Evolutionary conservation across 2,888 invertebrate species (phyloP), one percentile per base, ranked within the genome.

Genomic region (Idaea straminata): DNA sequence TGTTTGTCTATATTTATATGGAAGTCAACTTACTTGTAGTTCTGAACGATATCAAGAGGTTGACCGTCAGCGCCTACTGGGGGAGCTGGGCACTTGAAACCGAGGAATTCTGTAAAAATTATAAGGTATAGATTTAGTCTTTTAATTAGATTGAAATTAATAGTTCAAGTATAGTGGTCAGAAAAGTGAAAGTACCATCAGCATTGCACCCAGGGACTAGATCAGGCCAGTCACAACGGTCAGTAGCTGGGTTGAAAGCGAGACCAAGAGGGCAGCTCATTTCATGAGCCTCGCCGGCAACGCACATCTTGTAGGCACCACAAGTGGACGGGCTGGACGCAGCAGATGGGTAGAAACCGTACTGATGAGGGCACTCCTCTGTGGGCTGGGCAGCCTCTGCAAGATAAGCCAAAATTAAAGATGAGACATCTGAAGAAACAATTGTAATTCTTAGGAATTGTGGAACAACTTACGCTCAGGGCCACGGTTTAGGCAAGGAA

Each of bases 191-290:
- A 34, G 47, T 74, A 88, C 90, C 95, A 94, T 80, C 78, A 72
- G 73, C 69, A 25, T 97, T 95, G 80, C 97, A 97, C 61, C 94
- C 93, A 0, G 94, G 82, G 0, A 97, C 96, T 77, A 95, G 94
- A 82, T 97, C 97, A 3, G 97, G 96, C 97, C 97, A 97, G 77
- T 97, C 97, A 79, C 97, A 97, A 59, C 95, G 94, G 72, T 95
- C 95, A 6, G 88, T 93, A 2, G 92, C 94, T 16, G 94, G 90
- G 83, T 95, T 95, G 88, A 95, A 97, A 10, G 96, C 97, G 67
- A 97, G 91, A 34, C 97, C 97, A 77, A 95, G 95, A 0, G 97
- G 35, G 95, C 97, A 97, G 73, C 95, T 92, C 81, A 96, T 95
- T 35, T 86, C 83, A n/a, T 80, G 66, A 34, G 86, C 79, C 0